These are phyloP conservation scores for Hipposideros larvatus DNA, from an alignment of 2,797 vertebrate genomes.

Conservation along the genomic window DNA sequence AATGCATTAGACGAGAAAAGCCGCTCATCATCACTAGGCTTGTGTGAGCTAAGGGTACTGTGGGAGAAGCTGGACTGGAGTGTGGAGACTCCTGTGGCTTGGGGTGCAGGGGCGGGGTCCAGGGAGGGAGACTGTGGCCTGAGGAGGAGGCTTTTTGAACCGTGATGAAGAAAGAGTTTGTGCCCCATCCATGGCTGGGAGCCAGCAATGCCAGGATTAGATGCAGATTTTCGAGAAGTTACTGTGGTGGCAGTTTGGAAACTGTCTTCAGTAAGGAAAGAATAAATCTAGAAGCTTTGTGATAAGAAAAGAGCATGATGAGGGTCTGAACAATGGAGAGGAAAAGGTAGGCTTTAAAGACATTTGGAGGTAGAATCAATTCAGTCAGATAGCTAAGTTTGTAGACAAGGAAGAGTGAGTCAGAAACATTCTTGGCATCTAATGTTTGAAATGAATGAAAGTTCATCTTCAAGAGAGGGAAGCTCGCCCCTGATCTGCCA, in stretches of 20 bases:
- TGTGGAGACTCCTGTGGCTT: not conserved
- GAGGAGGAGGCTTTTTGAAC: not conserved
- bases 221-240: not conserved
- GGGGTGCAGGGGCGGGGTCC: not conserved
- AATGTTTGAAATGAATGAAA: constrained; percentile 9
- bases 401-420: constrained; percentile 22
- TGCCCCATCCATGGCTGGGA: not conserved
- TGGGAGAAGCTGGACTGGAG: not conserved
- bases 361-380: not conserved
- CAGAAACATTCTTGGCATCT: not conserved
- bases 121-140: not conserved
- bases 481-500: not conserved
- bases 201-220: not conserved
- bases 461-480: not conserved
- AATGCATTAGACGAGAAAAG: not conserved
- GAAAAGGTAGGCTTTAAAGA: not conserved
- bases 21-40: not conserved
- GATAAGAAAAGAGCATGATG: not conserved
- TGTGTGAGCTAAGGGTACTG: not conserved
- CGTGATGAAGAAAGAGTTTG: not conserved
- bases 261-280: not conserved
- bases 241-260: not conserved
- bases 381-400: not conserved
- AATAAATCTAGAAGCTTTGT: constrained; percentile 28
- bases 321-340: not conserved